Evolutionary conservation across 2,113 vertebrate genomes (phyloP).

Genomic region (Rousettus leschenaultii): DNA sequence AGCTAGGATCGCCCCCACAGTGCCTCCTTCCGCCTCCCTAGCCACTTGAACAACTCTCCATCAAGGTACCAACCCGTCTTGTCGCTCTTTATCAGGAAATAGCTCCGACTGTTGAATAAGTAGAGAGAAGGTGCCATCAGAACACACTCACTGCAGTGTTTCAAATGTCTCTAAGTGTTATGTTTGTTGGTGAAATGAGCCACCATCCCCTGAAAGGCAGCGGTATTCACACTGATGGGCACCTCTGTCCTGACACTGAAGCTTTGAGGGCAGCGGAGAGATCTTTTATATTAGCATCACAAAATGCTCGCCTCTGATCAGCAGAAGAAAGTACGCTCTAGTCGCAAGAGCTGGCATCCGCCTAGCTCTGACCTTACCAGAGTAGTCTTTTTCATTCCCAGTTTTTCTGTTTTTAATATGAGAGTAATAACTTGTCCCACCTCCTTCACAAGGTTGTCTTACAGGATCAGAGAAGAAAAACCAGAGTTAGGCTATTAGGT

Average conservation of each 20-base stretch:
- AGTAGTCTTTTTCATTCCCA: too few species aligned
- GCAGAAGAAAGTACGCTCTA: accelerated
- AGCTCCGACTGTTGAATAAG: not conserved
- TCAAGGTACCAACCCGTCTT: accelerated
- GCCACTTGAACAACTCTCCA: not conserved
- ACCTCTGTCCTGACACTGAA: not conserved
- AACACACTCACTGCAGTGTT: accelerated
- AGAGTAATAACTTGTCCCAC: accelerated
- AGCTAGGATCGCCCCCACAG: not conserved
- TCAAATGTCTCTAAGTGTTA: not conserved
- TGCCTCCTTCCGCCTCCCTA: accelerated
- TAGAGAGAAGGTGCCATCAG: accelerated
- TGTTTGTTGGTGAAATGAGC: not conserved
- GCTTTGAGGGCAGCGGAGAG: not conserved
- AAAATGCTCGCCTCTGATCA: accelerated
- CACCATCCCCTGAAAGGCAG: too few species aligned
- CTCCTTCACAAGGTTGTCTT: not conserved
- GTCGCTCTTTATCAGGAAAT: not conserved
- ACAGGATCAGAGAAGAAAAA: not conserved
- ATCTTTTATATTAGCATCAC: too few species aligned
- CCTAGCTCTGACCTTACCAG: accelerated
- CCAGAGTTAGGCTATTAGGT: not conserved
- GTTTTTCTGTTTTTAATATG: not conserved
- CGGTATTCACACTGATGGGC: accelerated
- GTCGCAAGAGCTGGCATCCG: accelerated